These are phyloP conservation scores for Villa cingulata DNA, from an alignment of 2,888 invertebrate genomes.

Conservation along the genomic window DNA sequence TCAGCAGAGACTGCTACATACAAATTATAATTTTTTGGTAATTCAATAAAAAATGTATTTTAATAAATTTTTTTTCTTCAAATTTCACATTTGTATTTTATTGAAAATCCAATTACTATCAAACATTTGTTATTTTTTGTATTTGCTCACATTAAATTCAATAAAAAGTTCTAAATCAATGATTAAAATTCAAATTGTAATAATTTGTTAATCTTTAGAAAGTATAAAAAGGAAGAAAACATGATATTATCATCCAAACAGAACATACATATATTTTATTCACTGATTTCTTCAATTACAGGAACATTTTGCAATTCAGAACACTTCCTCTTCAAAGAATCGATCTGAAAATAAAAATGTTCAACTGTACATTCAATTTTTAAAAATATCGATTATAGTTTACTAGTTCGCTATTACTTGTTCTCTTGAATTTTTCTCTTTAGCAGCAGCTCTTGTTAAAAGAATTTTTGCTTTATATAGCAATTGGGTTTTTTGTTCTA, in stretches of 20 bases:
- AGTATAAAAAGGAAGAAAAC: too few species aligned
- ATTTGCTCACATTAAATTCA: too few species aligned
- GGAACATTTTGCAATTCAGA: constrained; percentile 36
- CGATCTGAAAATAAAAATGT: constrained; percentile 13
- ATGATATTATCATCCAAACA: too few species aligned
- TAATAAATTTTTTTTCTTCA: too few species aligned
- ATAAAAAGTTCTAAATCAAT: too few species aligned
- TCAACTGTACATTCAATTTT: neutral
- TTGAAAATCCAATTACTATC: too few species aligned
- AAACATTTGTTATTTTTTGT: too few species aligned
- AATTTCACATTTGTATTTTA: too few species aligned
- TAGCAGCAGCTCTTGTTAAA: constrained; percentile 47
- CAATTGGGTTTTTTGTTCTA: constrained; percentile 45
- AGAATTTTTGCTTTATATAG: constrained; percentile 50
- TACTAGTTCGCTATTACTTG: constrained; percentile 39
- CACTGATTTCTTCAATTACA: constrained; percentile 37
- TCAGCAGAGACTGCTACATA: constrained; percentile 73
- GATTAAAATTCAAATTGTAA: too few species aligned
- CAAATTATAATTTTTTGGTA: constrained; percentile 44
- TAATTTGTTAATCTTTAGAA: too few species aligned
- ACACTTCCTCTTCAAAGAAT: constrained; percentile 33
- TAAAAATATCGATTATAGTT: neutral
- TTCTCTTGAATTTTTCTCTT: constrained; percentile 48
- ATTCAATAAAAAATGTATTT: neutral
- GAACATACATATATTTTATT: too few species aligned